phyloP scores from a whole-genome alignment of 2,113 vertebrate species.

The Tragulus kanchil region DNA sequence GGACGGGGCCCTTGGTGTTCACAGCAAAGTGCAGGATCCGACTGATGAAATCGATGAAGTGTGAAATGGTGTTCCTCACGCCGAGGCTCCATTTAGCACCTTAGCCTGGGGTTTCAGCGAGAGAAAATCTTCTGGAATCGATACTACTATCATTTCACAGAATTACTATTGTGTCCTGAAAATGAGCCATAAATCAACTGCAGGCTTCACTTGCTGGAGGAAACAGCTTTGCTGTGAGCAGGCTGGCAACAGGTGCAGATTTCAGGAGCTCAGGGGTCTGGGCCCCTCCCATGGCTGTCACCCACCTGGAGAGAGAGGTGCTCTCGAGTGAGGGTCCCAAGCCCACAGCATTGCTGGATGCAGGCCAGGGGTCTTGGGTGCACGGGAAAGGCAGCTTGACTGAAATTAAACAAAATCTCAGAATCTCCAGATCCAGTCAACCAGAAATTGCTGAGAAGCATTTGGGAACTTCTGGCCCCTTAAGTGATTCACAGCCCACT shows the following conservation, averaged over 20 bases:
- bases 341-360: no score
- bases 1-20: conserved; percentile 74
- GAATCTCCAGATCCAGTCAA: neutral
- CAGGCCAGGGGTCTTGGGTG: no score
- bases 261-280: conserved; percentile 31
- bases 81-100: conserved; percentile 83
- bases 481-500: neutral
- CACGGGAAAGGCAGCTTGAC: accelerated
- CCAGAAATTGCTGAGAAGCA: neutral
- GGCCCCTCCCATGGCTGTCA: neutral
- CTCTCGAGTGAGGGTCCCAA: neutral
- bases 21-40: conserved; percentile 82
- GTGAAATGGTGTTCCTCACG: conserved; percentile 84
- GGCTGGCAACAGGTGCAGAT: conserved; percentile 13
- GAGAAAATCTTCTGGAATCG: conserved; percentile 91
- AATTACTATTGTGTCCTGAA: conserved; percentile 91
- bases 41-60: conserved; percentile 85
- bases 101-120: conserved; percentile 89
- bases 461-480: neutral
- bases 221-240: conserved; percentile 72
- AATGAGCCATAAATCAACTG: conserved; percentile 90
- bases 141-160: conserved; percentile 93
- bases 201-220: conserved; percentile 72
- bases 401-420: neutral
- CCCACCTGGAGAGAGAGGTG: neutral